phyloP scores from a whole-genome alignment of 1,140 invertebrate genomes.

The Drosophila athabasca region DNA sequence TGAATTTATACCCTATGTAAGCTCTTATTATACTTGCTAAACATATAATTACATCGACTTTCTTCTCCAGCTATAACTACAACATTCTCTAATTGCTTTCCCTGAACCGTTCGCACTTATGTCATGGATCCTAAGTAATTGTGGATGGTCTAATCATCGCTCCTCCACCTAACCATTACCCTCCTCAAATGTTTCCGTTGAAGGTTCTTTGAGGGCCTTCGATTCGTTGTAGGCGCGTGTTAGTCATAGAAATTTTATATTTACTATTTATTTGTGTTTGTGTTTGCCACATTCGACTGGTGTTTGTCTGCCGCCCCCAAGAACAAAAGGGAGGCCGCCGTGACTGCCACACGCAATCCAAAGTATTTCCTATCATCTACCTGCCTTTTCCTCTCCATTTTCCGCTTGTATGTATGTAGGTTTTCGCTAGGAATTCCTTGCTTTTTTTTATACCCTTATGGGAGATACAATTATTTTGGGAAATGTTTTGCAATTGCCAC shows the following conservation, averaged over 20 bases:
- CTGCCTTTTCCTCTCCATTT: neutral
- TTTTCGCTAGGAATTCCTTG: no score
- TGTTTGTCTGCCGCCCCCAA: slow-evolving; percentile 32
- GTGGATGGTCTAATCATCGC: neutral
- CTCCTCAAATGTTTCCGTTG: neutral
- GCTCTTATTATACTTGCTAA: no score
- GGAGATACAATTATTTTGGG: no score
- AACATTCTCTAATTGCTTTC: no score
- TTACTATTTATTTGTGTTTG: slow-evolving; percentile 69
- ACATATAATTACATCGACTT: no score
- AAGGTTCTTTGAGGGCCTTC: neutral
- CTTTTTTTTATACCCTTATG: no score
- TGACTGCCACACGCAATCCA: slow-evolving; percentile 40
- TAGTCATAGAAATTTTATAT: slow-evolving; percentile 67
- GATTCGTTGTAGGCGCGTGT: slow-evolving; percentile 61
- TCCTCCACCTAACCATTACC: slow-evolving; percentile 1
- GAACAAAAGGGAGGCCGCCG: slow-evolving; percentile 10
- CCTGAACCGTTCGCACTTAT: neutral
- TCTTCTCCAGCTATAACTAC: no score
- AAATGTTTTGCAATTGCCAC: no score
- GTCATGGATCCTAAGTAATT: slow-evolving; percentile 20
- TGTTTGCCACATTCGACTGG: slow-evolving; percentile 53
- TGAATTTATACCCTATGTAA: no score
- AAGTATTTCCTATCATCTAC: slow-evolving; percentile 15
- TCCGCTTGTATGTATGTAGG: no score